A percentile compares a stretch with the other conserved stretches of the same genome.
phyloP scores from a whole-genome alignment of 2,888 invertebrate genomes.

The Caenorhabditis sinica region DNA sequence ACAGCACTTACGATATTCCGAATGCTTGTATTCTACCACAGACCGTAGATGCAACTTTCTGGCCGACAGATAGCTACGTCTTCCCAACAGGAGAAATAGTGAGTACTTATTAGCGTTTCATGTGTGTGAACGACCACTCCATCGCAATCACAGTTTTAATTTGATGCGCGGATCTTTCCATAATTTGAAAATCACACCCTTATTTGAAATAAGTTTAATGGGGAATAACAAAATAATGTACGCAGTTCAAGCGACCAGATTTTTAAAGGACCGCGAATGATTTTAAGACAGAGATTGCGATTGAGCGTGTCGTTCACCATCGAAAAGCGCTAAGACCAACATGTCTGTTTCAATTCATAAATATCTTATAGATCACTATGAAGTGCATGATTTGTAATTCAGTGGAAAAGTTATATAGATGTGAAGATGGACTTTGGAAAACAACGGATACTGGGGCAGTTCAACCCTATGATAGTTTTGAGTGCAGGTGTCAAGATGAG shows the following conservation, averaged over 20 bases:
- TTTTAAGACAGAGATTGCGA: too few species aligned
- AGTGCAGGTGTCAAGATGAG: constrained; percentile 32
- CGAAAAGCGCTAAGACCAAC: too few species aligned
- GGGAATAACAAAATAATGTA: background rate
- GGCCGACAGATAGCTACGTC: background rate
- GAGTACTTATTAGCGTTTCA: constrained; percentile 1
- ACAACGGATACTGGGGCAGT: background rate
- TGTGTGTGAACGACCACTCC: too few species aligned
- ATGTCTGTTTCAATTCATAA: too few species aligned
- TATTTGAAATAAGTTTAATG: too few species aligned
- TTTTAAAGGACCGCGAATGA: too few species aligned
- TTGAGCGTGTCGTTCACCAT: too few species aligned
- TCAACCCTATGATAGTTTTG: constrained; percentile 34
- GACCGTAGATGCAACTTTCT: constrained; percentile 4
- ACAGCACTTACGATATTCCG: background rate
- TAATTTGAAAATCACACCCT: too few species aligned
- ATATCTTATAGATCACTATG: constrained; percentile 38
- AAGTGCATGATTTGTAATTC: constrained; percentile 28
- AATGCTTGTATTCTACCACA: constrained; percentile 45
- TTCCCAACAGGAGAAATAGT: constrained; percentile 19
- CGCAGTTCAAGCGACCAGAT: too few species aligned
- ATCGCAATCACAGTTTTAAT: too few species aligned
- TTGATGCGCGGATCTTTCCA: too few species aligned
- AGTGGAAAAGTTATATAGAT: background rate
- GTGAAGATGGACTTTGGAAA: constrained; percentile 38